Percentiles rank a stretch among this genome's conserved stretches.
Evolutionary conservation across 2,113 vertebrate genomes (phyloP).

Genomic region (Oostethus manadensis): DNA sequence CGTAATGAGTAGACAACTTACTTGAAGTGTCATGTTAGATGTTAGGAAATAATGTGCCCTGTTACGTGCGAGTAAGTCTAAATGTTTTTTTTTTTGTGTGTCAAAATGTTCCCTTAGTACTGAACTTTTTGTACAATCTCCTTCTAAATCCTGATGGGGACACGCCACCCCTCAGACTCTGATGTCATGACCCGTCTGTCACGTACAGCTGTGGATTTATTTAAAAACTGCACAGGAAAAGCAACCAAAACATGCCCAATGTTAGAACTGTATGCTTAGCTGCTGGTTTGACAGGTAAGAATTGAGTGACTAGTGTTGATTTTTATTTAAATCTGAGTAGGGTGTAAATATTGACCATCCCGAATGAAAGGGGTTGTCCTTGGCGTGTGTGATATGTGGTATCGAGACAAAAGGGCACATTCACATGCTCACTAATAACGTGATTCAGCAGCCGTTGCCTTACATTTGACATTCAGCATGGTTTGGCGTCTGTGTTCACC

Average conservation of each 20-base stretch:
- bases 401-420: background rate
- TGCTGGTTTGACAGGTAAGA: background rate
- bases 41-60: background rate
- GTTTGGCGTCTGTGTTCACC: background rate
- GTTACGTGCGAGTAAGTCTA: background rate
- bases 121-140: background rate
- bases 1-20: background rate
- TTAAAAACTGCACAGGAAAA: background rate
- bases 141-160: background rate
- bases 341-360: background rate
- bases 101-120: too few species aligned
- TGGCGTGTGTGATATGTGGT: background rate
- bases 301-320: background rate
- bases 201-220: background rate
- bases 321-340: background rate
- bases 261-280: background rate
- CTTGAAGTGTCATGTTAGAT: background rate
- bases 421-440: background rate
- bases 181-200: background rate
- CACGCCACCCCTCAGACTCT: too few species aligned
- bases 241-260: background rate
- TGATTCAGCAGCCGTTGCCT: too few species aligned
- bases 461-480: too few species aligned
- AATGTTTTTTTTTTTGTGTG: too few species aligned
- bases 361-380: background rate